Base-by-base conservation (phyloP, 2,888 invertebrate species). In the Lamellibrachia satsuma region DNA sequence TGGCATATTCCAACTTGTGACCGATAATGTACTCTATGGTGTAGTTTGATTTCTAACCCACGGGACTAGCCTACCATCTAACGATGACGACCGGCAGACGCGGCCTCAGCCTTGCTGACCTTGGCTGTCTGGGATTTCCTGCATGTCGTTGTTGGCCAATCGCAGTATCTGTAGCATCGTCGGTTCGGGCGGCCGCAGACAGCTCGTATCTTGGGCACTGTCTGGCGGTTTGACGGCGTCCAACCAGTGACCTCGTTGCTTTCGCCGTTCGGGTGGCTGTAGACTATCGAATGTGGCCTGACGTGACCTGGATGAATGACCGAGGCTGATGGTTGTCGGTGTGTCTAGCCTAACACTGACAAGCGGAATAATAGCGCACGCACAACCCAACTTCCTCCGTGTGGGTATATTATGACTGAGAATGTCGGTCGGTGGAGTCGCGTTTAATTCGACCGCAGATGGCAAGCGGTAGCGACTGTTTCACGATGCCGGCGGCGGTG, bases 41-140 rank as follows among this genome's bases (percentile, higher is more conserved):
- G 75, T 75, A 75, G 75, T 75, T 75, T 75, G 75, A 75, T 75
- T 75, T 75, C 75, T 75, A 75, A 75, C 75, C 75, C 75, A 6
- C n/a, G 75, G 75, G 75, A 75, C n/a, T 75, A 75, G 75, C 75
- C 75, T 75, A 75, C 22, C 75, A 11, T 1, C 75, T 75, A 75
- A 75, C 75, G 22, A 75, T 75, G 75, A 75, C 22, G 75, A 75
- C 75, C 75, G 6, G 75, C 75, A 75, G 11, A 75, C 22, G 22
- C 75, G 75, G 75, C 75, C 75, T 75, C 75, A 75, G 75, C 75
- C 75, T 75, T 75, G 75, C 75, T 75, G 75, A 75, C 75, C 75
- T 75, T 75, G 75, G 75, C 22, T 75, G 75, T 75, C 75, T 75
- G 75, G 75, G 75, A 75, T 75, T 75, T 75, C 75, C 75, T 75